Conservation (phyloP, 2,888 invertebrate genomes). For the Cryptus armator region DNA sequence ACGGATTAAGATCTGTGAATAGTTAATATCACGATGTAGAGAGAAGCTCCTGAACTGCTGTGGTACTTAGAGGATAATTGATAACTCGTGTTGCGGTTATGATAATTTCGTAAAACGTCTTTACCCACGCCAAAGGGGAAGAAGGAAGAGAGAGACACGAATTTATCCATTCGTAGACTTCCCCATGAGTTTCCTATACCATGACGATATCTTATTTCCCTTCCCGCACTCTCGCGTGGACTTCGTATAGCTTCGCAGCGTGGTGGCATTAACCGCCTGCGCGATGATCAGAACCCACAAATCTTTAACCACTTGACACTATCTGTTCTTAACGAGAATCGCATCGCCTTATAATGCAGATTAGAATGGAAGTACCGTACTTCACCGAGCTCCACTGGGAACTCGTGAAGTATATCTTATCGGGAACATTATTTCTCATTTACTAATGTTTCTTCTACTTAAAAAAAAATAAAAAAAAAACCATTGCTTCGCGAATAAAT, state of each 20-base stretch:
- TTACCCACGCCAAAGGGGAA: background rate
- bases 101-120: constrained; percentile 48
- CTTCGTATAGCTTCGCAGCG: background rate
- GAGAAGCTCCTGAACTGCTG: background rate
- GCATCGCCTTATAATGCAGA: constrained; percentile 17
- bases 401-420: background rate
- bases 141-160: constrained; percentile 8
- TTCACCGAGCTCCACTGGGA: background rate
- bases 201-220: background rate
- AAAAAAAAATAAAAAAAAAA: background rate
- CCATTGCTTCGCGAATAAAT: background rate
- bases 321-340: constrained; percentile 43
- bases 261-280: constrained; percentile 4
- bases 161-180: constrained; percentile 23
- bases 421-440: constrained; percentile 14
- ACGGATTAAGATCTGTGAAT: constrained; percentile 63
- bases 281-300: constrained; percentile 50
- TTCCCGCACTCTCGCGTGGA: background rate
- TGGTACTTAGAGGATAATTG: constrained; percentile 61
- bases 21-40: constrained; percentile 51
- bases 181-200: background rate
- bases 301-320: constrained; percentile 43
- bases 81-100: constrained; percentile 60
- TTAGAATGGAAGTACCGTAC: constrained; percentile 30
- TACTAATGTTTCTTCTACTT: background rate